Evolutionary conservation across 2,888 invertebrate species (phyloP).

Genomic region (Heliconius ismenius): DNA sequence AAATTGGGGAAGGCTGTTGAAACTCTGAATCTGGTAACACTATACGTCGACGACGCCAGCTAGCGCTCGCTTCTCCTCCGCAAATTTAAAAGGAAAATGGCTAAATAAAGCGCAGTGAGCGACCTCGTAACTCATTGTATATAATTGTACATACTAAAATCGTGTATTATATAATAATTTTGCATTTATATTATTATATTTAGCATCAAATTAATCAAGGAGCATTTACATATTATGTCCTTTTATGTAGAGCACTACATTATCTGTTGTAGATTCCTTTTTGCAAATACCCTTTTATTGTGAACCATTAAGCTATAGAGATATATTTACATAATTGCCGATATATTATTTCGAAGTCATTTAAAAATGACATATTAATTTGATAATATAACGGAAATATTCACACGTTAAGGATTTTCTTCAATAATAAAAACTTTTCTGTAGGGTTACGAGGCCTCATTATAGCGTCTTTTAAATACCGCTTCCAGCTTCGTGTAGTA

Average conservation of each 20-base stretch:
- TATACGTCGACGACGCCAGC: constrained; percentile 61
- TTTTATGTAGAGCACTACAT: not conserved
- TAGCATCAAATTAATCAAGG: constrained; percentile 2
- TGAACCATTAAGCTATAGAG: not conserved
- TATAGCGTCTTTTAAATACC: constrained; percentile 41
- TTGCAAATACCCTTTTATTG: not conserved
- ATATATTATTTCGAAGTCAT: not conserved
- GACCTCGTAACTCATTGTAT: constrained; percentile 46
- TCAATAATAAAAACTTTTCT: not conserved
- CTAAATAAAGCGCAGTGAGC: constrained; percentile 55
- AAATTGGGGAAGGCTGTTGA: not conserved
- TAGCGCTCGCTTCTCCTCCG: constrained; percentile 74
- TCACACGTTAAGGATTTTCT: not conserved
- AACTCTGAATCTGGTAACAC: constrained; percentile 18
- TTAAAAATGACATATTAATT: too few species aligned
- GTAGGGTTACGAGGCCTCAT: constrained; percentile 45
- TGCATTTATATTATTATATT: not conserved
- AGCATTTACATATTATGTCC: not conserved
- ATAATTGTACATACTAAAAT: constrained; percentile 8
- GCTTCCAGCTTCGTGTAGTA: constrained; percentile 56
- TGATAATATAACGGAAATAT: not conserved
- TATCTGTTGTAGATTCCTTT: not conserved
- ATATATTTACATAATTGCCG: not conserved
- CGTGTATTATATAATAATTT: not conserved
- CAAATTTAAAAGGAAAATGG: constrained; percentile 67